Evolutionary conservation across 1,140 invertebrate species (phyloP).

Genomic region (Pantala flavescens): DNA sequence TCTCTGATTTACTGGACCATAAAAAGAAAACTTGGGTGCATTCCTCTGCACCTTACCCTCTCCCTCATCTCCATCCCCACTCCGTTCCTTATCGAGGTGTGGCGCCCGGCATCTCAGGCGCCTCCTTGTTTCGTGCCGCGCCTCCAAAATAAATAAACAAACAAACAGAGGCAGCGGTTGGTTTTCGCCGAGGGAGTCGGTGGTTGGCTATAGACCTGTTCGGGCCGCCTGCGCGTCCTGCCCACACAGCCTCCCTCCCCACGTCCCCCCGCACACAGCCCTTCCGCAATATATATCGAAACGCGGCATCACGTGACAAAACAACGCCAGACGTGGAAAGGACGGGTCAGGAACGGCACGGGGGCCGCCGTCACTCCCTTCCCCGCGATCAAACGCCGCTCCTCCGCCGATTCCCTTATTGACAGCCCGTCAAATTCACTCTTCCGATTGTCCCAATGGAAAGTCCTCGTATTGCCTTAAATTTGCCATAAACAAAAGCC

Average conservation of each 20-base stretch:
- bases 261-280: neutral
- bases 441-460: too few species aligned
- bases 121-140: neutral
- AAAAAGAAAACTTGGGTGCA: neutral
- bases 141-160: conserved; percentile 4
- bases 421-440: too few species aligned
- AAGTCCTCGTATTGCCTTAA: too few species aligned
- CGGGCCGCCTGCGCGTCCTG: neutral
- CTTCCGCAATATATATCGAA: neutral
- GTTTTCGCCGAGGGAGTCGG: neutral
- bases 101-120: neutral
- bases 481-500: too few species aligned
- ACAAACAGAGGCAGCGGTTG: neutral
- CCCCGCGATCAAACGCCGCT: neutral
- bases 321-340: neutral
- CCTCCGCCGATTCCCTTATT: neutral
- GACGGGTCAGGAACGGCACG: neutral
- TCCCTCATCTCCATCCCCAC: neutral
- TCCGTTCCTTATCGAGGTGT: neutral
- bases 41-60: neutral
- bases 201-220: neutral
- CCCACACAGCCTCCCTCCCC: neutral
- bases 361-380: neutral
- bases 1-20: too few species aligned
- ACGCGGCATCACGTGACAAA: neutral